Base-by-base conservation (phyloP, 1,140 invertebrate genomes). In the Drosophila subpulchrella region DNA sequence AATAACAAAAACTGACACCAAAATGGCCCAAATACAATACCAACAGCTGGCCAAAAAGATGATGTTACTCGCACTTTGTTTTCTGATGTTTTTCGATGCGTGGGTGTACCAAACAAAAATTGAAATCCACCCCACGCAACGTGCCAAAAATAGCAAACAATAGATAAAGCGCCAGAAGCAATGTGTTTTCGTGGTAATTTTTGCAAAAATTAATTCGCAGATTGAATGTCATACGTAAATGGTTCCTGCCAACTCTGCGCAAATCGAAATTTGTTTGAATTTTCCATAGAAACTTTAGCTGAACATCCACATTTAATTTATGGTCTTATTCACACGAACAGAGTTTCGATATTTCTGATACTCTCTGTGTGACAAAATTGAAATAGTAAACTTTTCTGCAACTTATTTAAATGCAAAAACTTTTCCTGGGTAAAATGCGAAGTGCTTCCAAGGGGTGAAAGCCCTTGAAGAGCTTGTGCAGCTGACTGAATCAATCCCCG, bases 391-490 rank as follows among this genome's bases (percentile, higher is more conserved):
- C 55, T 86, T 86, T 67, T 77, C 56, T 65, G 46, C 56, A 71
- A 85, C 73, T 84, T 84, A 85, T 86, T 85, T 75, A 81, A 81
- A 85, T 86, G 67, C 60, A 53, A 42, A 81, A 85, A 85, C 24
- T 86, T 85, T 72, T 44, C 6, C 2, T 3, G 0, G 7, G 1
- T 8, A 1, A 20, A 53, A 15, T 15, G 13, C 32, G 39, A 36
- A 10, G 24, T 17, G 27, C 30, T 51, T 41, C 2, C 20, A 12
- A 8, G n/a, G 54, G 46, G 42, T 30, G 42, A 36, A 24, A 51
- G 62, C 53, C 44, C 32, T 74, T 58, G 38, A 32, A 51, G 15
- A 48, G 50, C 42, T 42, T 67, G 44, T 67, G 46, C 65, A 65
- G 34, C 44, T 70, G 51, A 53, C 27, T 57, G 63, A 74, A 62